Base-by-base conservation (phyloP, 2,113 vertebrate genomes). In the Micronycteris hirsuta region DNA sequence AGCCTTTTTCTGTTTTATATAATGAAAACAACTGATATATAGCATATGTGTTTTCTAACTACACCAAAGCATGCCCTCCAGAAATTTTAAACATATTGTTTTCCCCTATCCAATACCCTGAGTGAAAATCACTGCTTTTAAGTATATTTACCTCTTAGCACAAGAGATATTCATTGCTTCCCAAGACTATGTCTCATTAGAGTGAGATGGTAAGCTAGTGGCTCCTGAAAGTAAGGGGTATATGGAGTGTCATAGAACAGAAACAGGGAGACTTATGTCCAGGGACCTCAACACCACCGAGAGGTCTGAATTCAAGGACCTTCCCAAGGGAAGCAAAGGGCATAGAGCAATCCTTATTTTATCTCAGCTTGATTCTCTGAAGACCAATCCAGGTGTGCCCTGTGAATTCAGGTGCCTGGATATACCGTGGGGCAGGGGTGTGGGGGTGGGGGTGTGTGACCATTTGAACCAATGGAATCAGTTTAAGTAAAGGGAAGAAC, bases 111-210 rank as follows among this genome's bases (percentile, higher is more conserved):
- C 26, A 54, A 54, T 31, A 71, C 41, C 58, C 16, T 88, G 28
- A 67, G 36, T 45, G 82, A 71, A 68, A 93, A 87, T 78, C 41
- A 76, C 54, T 52, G 49, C 56, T 52, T 65, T 95, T n/a, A 88
- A 87, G n/a, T 81, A 4, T 88, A 86, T 71, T 92, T 88, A 67
- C 43, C 38, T 77, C 45, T 67, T 93, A 80, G 49, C 58, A 76
- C 52, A 52, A 80, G 95, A 91, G 45, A 89, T 36, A 78, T 61
- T 52, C 65, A 68, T 63, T 86, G 56, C 33, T 49, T 78, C 65
- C 73, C 20, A 89, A 82, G 63, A 87, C 20, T 10, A 17, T 13
- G 33, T 85, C 56, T 85, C 93, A 65, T 54, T 77, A 76, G 28
- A 71, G 10, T 73, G 19, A 71, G 58, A 56, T 71, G 24, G 43